phyloP scores from a whole-genome alignment of 2,113 vertebrate species.

The Daboia siamensis region DNA sequence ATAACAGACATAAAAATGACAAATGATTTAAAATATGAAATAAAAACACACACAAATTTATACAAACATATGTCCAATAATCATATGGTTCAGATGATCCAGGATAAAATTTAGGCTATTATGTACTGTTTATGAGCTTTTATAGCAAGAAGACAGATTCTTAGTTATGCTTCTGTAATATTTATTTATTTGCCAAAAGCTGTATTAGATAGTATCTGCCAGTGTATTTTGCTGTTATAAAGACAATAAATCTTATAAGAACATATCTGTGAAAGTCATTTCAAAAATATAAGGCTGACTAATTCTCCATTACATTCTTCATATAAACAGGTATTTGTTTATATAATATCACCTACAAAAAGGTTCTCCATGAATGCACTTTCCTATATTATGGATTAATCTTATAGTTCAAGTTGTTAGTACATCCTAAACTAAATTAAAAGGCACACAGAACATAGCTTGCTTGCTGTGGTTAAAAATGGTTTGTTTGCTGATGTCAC shows the following conservation, averaged over 20 bases:
- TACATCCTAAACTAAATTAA: background rate
- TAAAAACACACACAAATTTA: background rate
- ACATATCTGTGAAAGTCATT: background rate
- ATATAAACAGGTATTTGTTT: background rate
- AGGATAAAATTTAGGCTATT: background rate
- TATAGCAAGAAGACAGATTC: background rate
- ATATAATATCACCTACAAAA: background rate
- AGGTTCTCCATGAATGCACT: background rate
- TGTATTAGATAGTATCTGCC: background rate
- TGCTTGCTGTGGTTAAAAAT: background rate
- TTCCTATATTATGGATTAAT: background rate
- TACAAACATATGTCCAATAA: background rate
- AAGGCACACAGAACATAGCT: background rate
- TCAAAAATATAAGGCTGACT: background rate
- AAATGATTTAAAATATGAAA: background rate
- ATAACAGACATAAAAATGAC: background rate
- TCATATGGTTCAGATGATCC: background rate
- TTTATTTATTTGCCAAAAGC: background rate
- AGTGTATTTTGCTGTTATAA: background rate
- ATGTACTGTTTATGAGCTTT: background rate
- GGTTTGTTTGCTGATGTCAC: background rate
- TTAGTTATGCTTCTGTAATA: background rate
- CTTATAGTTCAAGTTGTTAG: background rate
- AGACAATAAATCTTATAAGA: background rate
- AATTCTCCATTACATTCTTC: background rate